phyloP scores from a whole-genome alignment of 1,140 invertebrate species.

The Matsumurasca onukii region DNA sequence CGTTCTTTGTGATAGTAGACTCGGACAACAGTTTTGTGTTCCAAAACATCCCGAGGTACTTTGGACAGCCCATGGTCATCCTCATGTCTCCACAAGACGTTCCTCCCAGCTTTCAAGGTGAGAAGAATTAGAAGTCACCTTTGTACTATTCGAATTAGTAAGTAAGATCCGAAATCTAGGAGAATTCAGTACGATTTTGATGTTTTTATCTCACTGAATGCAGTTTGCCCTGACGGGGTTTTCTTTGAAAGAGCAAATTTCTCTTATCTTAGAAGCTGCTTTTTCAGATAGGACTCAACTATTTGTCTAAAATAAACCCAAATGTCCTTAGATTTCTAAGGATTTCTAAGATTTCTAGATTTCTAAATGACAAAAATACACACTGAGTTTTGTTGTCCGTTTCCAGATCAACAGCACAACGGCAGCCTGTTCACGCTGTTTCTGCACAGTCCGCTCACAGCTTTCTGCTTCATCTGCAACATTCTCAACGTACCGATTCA shows the following conservation, averaged over 20 bases:
- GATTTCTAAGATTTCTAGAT: too few relatives aligned
- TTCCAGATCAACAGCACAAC: slow-evolving; percentile 83
- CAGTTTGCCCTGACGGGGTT: too few relatives aligned
- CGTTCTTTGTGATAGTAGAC: slow-evolving; percentile 87
- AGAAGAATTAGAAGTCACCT: too few relatives aligned
- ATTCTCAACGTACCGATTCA: slow-evolving; percentile 81
- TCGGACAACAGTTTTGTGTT: slow-evolving; percentile 85
- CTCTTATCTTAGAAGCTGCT: too few relatives aligned
- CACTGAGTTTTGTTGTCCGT: slow-evolving; percentile 33
- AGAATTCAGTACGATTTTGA: too few relatives aligned
- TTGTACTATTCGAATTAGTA: background rate
- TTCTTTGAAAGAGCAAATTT: too few relatives aligned
- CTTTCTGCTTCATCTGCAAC: slow-evolving; percentile 91
- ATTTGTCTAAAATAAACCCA: too few relatives aligned
- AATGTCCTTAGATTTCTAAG: too few relatives aligned
- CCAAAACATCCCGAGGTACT: slow-evolving; percentile 88
- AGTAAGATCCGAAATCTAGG: too few relatives aligned
- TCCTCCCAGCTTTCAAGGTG: slow-evolving; percentile 5
- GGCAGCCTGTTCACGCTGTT: slow-evolving; percentile 95
- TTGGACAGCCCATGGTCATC: slow-evolving; percentile 92
- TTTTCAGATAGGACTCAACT: too few relatives aligned
- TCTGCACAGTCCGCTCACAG: slow-evolving; percentile 90
- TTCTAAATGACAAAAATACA: too few relatives aligned
- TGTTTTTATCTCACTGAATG: too few relatives aligned
- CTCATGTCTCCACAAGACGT: slow-evolving; percentile 83